Percentiles rank a stretch among this genome's conserved stretches.
Evolutionary conservation across 1,140 invertebrate species (phyloP).

Genomic region (Sycobia sp.): DNA sequence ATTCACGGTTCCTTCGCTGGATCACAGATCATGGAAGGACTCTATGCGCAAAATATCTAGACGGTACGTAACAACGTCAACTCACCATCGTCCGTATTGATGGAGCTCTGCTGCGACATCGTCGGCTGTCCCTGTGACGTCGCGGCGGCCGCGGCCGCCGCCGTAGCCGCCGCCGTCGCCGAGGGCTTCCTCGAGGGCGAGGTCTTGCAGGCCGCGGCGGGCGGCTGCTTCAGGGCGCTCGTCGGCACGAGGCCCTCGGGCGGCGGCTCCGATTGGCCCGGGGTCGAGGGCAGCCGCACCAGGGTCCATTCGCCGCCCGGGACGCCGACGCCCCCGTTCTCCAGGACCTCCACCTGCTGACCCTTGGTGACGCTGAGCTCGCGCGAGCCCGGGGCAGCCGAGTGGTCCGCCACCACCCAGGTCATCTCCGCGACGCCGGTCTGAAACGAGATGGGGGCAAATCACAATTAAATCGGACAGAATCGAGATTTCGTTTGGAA

Average conservation of each 20-base stretch:
- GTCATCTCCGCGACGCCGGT: slow-evolving; percentile 78
- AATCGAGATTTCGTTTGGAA: not conserved
- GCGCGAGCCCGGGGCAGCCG: slow-evolving; percentile 69
- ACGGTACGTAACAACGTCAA: too few relatives aligned
- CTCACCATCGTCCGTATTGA: slow-evolving; percentile 58
- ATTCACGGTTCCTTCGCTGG: too few relatives aligned
- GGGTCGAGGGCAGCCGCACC: slow-evolving; percentile 55
- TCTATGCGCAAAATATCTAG: too few relatives aligned
- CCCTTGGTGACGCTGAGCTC: slow-evolving; percentile 82
- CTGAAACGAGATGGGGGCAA: slow-evolving; percentile 61
- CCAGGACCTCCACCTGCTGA: slow-evolving; percentile 91
- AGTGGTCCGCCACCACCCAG: slow-evolving; percentile 84
- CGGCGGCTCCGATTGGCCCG: slow-evolving; percentile 65
- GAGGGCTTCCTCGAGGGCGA: slow-evolving; percentile 66
- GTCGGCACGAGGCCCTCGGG: slow-evolving; percentile 84
- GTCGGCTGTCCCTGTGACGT: too few relatives aligned
- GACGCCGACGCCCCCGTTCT: slow-evolving; percentile 59
- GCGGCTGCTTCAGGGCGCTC: slow-evolving; percentile 80
- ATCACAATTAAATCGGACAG: too few relatives aligned
- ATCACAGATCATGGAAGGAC: too few relatives aligned
- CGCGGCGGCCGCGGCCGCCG: slow-evolving; percentile 30
- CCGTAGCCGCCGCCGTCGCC: slow-evolving; percentile 22
- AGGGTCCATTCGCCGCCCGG: slow-evolving; percentile 59
- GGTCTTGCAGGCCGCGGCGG: slow-evolving; percentile 64
- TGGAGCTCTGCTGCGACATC: slow-evolving; percentile 49